Percentiles rank a stretch among this genome's conserved stretches.
These are phyloP conservation scores for Deroplatys truncata DNA, from an alignment of 2,888 invertebrate genomes.

Conservation along the genomic window DNA sequence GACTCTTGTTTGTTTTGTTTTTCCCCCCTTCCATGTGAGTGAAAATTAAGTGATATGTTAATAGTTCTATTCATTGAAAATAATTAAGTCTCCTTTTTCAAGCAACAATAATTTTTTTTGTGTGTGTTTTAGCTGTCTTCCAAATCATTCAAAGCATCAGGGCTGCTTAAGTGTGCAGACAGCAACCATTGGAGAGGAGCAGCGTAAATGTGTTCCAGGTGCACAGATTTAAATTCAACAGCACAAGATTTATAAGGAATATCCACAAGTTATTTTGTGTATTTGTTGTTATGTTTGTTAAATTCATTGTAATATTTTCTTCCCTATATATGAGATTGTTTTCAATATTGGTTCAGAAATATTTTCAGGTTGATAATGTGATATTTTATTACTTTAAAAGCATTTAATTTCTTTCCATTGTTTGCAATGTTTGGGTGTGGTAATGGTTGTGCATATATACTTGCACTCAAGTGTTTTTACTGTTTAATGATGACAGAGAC, in stretches of 20 bases:
- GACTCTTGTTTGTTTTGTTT: no score
- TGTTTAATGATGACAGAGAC: background rate
- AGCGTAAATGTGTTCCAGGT: background rate
- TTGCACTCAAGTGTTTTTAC: background rate
- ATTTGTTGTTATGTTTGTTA: background rate
- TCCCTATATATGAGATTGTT: background rate
- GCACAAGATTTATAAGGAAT: background rate
- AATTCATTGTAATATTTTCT: background rate
- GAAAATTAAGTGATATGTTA: no score
- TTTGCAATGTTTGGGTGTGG: background rate
- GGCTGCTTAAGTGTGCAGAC: slow-evolving; percentile 62
- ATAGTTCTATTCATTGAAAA: no score
- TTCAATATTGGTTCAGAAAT: background rate
- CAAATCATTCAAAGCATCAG: slow-evolving; percentile 96
- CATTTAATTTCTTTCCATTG: background rate
- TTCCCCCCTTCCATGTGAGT: no score
- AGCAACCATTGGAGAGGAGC: background rate
- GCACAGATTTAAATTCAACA: background rate
- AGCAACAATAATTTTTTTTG: background rate
- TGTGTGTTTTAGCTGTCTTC: slow-evolving; percentile 72
- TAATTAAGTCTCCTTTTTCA: no score
- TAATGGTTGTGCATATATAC: background rate
- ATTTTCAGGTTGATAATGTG: background rate
- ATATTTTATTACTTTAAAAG: background rate
- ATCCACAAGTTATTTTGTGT: background rate